Conservation (phyloP, 1,140 invertebrate species). For the Psix sp. region DNA sequence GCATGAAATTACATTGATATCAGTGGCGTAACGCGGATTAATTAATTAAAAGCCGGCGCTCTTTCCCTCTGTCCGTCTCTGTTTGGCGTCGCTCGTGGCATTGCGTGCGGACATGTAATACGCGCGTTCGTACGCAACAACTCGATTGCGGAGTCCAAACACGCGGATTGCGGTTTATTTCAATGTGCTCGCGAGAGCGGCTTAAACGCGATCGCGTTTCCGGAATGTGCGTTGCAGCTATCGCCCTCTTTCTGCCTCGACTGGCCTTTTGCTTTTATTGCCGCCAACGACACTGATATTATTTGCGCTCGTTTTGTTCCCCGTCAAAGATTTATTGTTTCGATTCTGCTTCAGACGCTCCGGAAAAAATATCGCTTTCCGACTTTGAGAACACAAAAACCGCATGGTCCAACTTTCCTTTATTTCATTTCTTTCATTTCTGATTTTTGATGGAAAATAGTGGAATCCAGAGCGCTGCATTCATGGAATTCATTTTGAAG, state of each 20-base stretch:
- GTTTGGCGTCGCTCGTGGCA: conserved; percentile 15
- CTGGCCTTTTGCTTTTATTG: conserved; percentile 34
- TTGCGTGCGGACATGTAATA: conserved; percentile 23
- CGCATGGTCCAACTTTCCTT: no score
- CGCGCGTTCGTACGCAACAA: conserved; percentile 16
- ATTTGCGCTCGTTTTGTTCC: conserved; percentile 20
- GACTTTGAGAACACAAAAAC: no score
- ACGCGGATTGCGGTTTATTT: conserved; percentile 61
- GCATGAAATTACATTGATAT: conserved; percentile 73
- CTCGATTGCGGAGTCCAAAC: conserved; percentile 39
- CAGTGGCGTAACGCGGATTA: conserved; percentile 73
- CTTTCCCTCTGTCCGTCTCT: conserved; percentile 22
- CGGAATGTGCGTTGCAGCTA: conserved; percentile 55
- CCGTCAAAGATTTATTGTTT: conserved; percentile 16
- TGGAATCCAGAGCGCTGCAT: no score
- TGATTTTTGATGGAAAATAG: no score
- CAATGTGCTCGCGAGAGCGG: conserved; percentile 42
- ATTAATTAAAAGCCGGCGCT: conserved; percentile 73
- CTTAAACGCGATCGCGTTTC: conserved; percentile 53
- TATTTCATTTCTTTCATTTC: no score
- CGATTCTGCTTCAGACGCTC: not conserved
- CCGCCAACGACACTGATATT: conserved; percentile 22
- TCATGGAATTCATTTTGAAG: no score
- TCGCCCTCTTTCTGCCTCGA: conserved; percentile 39
- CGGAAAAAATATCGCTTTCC: no score